Evolutionary conservation across 2,113 vertebrate genomes (phyloP), one percentile per base, ranked within the genome.

Genomic region (Ranitomeya imitator): DNA sequence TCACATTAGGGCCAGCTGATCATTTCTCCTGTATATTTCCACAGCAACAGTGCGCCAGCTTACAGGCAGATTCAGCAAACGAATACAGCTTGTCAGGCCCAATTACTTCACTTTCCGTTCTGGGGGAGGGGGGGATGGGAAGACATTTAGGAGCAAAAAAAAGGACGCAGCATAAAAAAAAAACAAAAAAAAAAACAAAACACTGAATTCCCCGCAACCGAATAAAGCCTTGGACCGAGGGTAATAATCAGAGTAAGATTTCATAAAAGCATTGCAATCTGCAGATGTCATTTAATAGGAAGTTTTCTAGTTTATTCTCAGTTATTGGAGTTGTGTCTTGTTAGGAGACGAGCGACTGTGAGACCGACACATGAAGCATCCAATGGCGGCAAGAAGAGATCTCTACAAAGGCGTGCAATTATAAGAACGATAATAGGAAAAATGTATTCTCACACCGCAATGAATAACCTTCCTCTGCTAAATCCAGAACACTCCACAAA

Each of bases 81-180:
- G n/a, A 21, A 76, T 82, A 18, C 86, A 26, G 57, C 69, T 77
- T 86, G 84, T 86, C 84, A 77, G 57, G n/a, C 84, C 54, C 51
- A 57, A 86, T 86, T 51, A 76, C 57, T n/a, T 86, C 84, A 77
- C 54, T 21, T 61, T 55, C 26, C 16, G 16, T 23, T 61, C 73
- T 83, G 55, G 54, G 15, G 84, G 71, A 45, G 7, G 7, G 8
- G 10, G 67, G 8, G 55, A 4, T 69, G 69, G 83, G 57, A 23
- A 57, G 15, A 19, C n/a, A 9, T 59, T 60, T n/a, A 21, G 37
- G 37, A 51, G 37, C 31, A 5, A 83, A 14, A 45, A 45, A 45
- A 31, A 67, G 60, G 60, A 67, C 60, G 61, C 60, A 67, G 21
- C 31, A 83, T 13, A 80, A 23, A 59, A 52, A 45, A 3, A 45